A percentile compares a stretch with the other conserved stretches of the same genome.
phyloP scores from a whole-genome alignment of 2,797 vertebrate genomes.

The Darevskia mixta region DNA sequence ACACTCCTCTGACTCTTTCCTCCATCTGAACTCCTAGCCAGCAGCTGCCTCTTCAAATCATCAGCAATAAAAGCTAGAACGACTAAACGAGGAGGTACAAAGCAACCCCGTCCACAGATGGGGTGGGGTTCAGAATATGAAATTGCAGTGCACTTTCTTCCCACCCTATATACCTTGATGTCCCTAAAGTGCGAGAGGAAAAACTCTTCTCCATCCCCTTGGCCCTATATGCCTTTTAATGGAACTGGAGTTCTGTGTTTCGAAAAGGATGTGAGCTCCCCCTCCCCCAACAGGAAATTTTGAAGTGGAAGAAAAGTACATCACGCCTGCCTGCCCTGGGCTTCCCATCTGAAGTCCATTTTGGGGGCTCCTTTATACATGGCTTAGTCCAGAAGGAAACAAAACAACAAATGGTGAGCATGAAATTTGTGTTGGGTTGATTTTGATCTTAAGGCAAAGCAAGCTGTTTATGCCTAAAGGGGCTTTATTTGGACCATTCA shows the following conservation, averaged over 20 bases:
- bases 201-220: neutral
- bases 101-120: neutral
- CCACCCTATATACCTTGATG: neutral
- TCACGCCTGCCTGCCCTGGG: neutral
- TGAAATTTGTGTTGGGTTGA: no score
- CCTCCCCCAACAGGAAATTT: neutral
- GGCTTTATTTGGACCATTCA: neutral
- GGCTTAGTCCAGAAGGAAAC: no score
- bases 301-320: neutral
- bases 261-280: neutral
- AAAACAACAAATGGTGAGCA: neutral
- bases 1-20: neutral
- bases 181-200: no score
- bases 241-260: neutral
- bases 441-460: neutral
- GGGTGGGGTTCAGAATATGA: neutral
- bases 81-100: neutral
- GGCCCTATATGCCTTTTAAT: neutral
- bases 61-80: neutral
- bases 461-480: neutral
- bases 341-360: no score
- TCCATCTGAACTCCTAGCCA: neutral
- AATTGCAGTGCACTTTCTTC: neutral
- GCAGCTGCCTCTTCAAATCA: neutral
- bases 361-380: no score